Conservation (phyloP, 2,113 vertebrate genomes). For the Melanostigma gelatinosum region DNA sequence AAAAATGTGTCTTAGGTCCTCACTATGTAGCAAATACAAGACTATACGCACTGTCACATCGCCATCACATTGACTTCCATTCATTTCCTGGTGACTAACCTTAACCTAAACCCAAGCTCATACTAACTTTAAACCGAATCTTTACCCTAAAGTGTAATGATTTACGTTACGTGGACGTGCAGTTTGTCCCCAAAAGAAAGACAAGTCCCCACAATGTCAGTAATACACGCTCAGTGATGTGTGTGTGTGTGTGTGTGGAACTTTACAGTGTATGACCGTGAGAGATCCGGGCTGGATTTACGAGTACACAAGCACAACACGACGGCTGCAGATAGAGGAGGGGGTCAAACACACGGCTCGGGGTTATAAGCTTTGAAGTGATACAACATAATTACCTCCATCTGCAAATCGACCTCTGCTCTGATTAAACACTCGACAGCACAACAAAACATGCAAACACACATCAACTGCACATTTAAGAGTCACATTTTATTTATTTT, state of each 20-base stretch:
- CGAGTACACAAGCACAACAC: slow-evolving; percentile 40
- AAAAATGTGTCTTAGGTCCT: neutral
- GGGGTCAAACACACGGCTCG: slow-evolving; percentile 44
- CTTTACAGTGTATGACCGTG: slow-evolving; percentile 18
- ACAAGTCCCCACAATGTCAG: neutral
- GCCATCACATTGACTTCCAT: neutral
- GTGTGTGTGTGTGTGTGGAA: slow-evolving; percentile 3
- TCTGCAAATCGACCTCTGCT: slow-evolving; percentile 67
- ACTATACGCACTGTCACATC: neutral
- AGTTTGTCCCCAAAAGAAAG: neutral
- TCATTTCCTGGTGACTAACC: neutral
- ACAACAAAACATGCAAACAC: slow-evolving; percentile 58
- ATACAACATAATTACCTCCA: slow-evolving; percentile 74
- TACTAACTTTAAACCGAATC: neutral
- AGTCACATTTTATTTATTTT: slow-evolving; percentile 4
- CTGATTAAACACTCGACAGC: slow-evolving; percentile 60
- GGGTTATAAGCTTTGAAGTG: slow-evolving; percentile 40
- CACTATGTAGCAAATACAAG: neutral
- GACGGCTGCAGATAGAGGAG: slow-evolving; percentile 24
- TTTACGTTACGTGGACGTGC: neutral
- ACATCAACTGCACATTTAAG: slow-evolving; percentile 37
- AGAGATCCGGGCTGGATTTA: slow-evolving; percentile 47
- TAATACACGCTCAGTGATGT: neutral
- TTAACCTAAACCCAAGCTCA: neutral
- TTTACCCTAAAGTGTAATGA: neutral